Percentiles rank a stretch among this genome's conserved stretches.
Evolutionary conservation across 2,113 vertebrate genomes (phyloP).

Genomic region (Coreoperca whiteheadi): DNA sequence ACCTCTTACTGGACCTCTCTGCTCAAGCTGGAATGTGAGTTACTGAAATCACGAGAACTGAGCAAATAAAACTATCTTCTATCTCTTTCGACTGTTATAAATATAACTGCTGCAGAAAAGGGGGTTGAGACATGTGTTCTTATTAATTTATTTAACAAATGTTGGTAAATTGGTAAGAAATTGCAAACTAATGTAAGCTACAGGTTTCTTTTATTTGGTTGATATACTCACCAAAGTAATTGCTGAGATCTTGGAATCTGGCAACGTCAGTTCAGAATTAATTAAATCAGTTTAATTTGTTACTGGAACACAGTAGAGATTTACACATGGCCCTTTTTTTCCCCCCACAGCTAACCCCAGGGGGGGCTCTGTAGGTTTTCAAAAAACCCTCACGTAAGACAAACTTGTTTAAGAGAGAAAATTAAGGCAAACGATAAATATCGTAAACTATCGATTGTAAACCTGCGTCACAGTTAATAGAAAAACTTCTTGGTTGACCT

Average conservation of each 20-base stretch:
- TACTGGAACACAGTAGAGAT: background rate
- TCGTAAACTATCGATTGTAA: too few species aligned
- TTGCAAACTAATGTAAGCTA: background rate
- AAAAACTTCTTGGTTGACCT: background rate
- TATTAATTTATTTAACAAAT: too few species aligned
- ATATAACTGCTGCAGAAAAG: background rate
- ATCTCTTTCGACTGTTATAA: background rate
- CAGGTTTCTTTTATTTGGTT: background rate
- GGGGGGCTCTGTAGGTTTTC: too few species aligned
- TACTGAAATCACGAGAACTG: too few species aligned
- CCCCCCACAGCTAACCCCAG: too few species aligned
- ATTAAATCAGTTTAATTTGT: background rate
- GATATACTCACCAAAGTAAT: background rate
- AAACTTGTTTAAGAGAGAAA: background rate
- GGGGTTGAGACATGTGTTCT: background rate
- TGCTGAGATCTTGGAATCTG: background rate
- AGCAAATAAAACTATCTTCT: background rate
- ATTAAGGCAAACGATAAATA: background rate
- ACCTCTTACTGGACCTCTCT: background rate
- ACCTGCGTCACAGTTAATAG: background rate
- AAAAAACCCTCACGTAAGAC: background rate
- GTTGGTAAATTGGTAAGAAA: background rate
- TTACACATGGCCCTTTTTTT: too few species aligned
- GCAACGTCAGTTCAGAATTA: background rate
- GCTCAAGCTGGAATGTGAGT: background rate